Conservation (phyloP, 2,888 invertebrate genomes). For the Protonemura montana region DNA sequence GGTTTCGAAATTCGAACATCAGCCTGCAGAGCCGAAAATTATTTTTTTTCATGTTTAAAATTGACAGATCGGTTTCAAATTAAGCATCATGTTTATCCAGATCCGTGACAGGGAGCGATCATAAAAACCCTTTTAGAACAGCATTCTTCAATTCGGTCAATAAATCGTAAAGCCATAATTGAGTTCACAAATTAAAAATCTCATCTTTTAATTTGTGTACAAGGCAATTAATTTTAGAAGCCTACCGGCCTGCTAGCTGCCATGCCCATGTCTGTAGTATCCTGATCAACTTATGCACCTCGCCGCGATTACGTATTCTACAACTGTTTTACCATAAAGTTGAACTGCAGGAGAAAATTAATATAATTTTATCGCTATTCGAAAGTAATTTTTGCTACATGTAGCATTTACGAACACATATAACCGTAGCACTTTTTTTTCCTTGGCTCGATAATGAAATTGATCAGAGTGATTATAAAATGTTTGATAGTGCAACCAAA, state of each 20-base stretch:
- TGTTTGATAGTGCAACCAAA: not conserved
- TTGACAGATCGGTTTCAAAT: too few species aligned
- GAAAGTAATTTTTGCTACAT: not conserved
- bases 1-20: too few species aligned
- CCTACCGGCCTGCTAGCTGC: not conserved
- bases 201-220: not conserved
- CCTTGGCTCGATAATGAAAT: not conserved
- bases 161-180: not conserved
- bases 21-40: too few species aligned
- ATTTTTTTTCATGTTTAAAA: too few species aligned
- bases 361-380: not conserved
- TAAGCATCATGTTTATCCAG: too few species aligned
- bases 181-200: not conserved
- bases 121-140: not conserved
- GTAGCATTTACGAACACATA: not conserved
- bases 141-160: not conserved
- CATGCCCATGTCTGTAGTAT: not conserved
- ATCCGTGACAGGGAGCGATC: not conserved
- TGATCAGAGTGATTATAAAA: constrained; percentile 2
- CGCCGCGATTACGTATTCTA: not conserved
- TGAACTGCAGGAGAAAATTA: not conserved
- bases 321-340: not conserved
- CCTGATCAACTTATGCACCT: not conserved
- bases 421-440: not conserved
- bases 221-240: not conserved